Conservation (phyloP, 2,888 invertebrate species). For the Eupithecia tripunctaria region DNA sequence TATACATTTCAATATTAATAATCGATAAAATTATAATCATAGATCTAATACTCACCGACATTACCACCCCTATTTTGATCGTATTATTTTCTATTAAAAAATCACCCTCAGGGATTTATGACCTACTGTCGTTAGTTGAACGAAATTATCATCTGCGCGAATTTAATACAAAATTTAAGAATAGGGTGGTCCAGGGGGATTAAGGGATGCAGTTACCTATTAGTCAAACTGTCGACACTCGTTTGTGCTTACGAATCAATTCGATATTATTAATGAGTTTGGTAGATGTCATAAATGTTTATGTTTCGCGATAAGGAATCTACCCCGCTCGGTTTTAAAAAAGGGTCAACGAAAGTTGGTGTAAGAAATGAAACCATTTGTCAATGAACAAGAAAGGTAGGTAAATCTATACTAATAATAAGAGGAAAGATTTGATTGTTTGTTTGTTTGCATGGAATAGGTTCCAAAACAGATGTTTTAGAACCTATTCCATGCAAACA, state of each 20-base stretch:
- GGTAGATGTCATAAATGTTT: background rate
- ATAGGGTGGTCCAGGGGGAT: conserved; percentile 37
- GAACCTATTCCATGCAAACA: no score
- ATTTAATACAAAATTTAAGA: conserved; percentile 48
- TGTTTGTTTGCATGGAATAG: no score
- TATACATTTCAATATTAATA: background rate
- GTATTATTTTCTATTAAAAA: conserved; percentile 53
- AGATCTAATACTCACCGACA: background rate
- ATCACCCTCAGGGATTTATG: conserved; percentile 60
- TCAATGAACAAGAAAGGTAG: background rate
- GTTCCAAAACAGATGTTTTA: no score
- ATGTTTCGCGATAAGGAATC: conserved; percentile 1
- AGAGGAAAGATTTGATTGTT: no score
- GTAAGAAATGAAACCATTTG: background rate
- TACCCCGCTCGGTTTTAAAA: background rate
- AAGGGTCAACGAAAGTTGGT: background rate
- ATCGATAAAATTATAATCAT: background rate
- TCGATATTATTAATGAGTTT: conserved; percentile 6
- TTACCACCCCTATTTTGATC: conserved; percentile 31
- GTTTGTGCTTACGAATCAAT: conserved; percentile 39
- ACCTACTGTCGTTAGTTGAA: conserved; percentile 63
- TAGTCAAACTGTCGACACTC: conserved; percentile 52
- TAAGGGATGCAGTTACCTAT: conserved; percentile 47
- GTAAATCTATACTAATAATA: no score
- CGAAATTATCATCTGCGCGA: conserved; percentile 67